Conservation (phyloP, 2,797 vertebrate genomes). For the Manis javanica region DNA sequence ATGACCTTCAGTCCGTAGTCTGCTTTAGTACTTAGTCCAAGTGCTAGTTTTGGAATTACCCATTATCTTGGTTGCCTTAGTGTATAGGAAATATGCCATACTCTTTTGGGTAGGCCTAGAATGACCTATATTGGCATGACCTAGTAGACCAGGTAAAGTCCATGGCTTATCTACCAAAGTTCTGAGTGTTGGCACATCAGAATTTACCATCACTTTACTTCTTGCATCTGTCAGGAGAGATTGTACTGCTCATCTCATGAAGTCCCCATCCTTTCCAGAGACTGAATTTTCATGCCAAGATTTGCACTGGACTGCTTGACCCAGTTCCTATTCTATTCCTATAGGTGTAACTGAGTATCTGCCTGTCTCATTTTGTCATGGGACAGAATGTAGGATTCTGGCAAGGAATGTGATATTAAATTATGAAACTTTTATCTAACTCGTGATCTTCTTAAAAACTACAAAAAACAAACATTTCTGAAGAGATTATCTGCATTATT, state of each 20-base stretch:
- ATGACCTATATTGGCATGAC: no score
- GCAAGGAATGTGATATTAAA: not conserved
- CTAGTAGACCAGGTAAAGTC: not conserved
- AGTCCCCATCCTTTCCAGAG: not conserved
- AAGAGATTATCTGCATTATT: not conserved
- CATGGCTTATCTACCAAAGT: not conserved
- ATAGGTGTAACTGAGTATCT: not conserved
- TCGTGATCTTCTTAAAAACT: not conserved
- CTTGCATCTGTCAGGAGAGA: conserved; percentile 4
- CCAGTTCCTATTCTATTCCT: not conserved
- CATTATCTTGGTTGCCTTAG: not conserved
- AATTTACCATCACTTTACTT: not conserved
- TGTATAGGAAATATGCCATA: not conserved
- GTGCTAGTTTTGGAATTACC: not conserved
- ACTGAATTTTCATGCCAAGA: not conserved
- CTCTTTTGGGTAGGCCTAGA: not conserved
- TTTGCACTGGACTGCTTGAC: not conserved
- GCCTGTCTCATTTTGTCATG: not conserved
- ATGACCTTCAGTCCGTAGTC: not conserved
- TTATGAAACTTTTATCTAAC: not conserved
- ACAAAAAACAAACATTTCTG: not conserved
- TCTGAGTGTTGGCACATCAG: not conserved
- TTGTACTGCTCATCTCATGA: not conserved
- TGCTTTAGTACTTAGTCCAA: not conserved
- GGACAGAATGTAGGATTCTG: conserved; percentile 7